Evolutionary conservation across 2,888 invertebrate species (phyloP), one percentile per base, ranked within the genome.

Genomic region (Conops quadrifasciatus): DNA sequence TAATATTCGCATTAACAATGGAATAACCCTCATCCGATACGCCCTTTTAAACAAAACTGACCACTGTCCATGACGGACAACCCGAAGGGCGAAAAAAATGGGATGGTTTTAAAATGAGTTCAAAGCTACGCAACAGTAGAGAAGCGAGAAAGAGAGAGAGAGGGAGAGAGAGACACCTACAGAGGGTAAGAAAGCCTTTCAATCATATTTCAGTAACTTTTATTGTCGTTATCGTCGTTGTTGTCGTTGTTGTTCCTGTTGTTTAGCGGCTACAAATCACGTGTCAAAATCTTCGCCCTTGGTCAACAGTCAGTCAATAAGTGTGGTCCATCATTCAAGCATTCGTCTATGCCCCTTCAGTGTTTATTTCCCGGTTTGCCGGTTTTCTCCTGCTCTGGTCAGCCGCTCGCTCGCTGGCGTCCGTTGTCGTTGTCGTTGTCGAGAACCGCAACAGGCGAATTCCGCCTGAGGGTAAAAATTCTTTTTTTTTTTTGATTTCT

Each of bases 381-480:
- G 19, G 53, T 53, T n/a, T n/a, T n/a, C n/a, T n/a, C n/a, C n/a
- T 36, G 36, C 36, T 36, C 36, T 28, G 58, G 58, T 58, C 58
- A 58, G 15, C 21, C 53, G 11, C n/a, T 36, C 36, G 36, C 36
- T 36, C 5, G 4, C 4, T 36, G 36, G 5, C 36, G 36, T 36
- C 36, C 9, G 36, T 4, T 36, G 5, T 7, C 9, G 5, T 9
- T 36, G 9, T 7, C 36, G 36, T 36, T 9, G 9, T 7, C 4
- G 36, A 36, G 36, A 9, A 36, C 36, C 36, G 9, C 4, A 36
- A 36, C 36, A 4, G 5, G 36, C 4, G 5, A 36, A 36, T 36
- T 36, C 5, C 5, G 5, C 36, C 9, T 9, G 36, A 36, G 36
- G 36, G 36, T 36, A 7, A n/a, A n/a, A 9, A 4, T 36, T 36